Conservation (phyloP, 2,797 vertebrate species). For the Sebastes steindachneri region DNA sequence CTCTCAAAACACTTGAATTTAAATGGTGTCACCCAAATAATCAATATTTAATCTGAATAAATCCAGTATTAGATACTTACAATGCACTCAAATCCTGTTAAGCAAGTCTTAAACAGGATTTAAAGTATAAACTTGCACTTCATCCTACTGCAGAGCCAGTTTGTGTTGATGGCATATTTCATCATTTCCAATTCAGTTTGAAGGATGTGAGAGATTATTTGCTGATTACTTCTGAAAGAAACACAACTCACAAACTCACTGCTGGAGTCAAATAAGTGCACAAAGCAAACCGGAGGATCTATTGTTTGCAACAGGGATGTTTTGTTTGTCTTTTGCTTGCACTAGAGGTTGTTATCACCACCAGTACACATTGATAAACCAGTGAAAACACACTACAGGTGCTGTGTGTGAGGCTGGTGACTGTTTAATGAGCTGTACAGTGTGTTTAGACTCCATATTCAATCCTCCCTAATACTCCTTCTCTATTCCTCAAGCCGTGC, state of each 20-base stretch:
- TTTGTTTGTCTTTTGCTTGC: background rate
- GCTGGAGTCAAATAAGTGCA: background rate
- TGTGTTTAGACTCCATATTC: slow-evolving; percentile 40
- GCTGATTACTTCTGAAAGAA: background rate
- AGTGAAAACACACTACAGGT: slow-evolving; percentile 4
- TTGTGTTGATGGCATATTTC: background rate
- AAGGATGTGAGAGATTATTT: background rate
- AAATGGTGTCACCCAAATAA: background rate
- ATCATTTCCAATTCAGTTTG: background rate
- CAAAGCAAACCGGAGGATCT: background rate
- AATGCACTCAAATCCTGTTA: background rate
- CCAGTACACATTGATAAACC: background rate
- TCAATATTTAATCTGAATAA: background rate
- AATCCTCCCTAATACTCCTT: slow-evolving; percentile 28
- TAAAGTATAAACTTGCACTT: background rate
- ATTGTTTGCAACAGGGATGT: background rate
- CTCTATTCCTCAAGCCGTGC: slow-evolving; percentile 9
- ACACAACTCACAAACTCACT: background rate
- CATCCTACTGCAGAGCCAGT: background rate
- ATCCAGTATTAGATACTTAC: background rate
- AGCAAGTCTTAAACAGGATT: background rate
- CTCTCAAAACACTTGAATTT: too few species aligned
- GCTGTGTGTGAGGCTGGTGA: background rate
- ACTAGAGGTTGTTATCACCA: background rate
- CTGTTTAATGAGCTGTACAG: slow-evolving; percentile 42